Evolutionary conservation across 1,140 invertebrate genomes (phyloP).

Genomic region (Eulimnadia texana): DNA sequence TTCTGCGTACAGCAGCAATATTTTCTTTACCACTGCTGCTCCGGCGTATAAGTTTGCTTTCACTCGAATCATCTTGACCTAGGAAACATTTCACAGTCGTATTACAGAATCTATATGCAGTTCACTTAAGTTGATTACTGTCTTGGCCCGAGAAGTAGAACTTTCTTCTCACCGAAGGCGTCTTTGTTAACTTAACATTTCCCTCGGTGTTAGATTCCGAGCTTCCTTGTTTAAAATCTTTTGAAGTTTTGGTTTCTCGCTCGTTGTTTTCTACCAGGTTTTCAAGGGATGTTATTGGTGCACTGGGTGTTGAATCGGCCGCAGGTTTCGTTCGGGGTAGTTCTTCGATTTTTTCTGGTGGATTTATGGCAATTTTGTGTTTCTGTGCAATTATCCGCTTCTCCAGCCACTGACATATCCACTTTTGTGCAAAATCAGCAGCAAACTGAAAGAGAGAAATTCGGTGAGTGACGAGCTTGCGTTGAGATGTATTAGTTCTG

Average conservation of each 20-base stretch:
- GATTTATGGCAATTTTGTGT: not conserved
- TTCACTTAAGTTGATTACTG: too few species aligned
- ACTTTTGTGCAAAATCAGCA: conserved; percentile 63
- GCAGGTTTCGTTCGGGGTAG: too few species aligned
- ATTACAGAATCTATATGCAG: not conserved
- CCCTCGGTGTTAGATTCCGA: conserved; percentile 29
- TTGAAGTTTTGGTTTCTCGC: not conserved
- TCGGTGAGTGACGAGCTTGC: too few species aligned
- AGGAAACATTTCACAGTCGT: not conserved
- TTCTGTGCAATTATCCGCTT: conserved; percentile 18
- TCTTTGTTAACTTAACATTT: conserved; percentile 23
- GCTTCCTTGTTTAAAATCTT: not conserved
- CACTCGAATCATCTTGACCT: conserved; percentile 1
- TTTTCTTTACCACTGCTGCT: conserved; percentile 1
- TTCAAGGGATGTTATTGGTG: too few species aligned
- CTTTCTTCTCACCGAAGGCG: not conserved
- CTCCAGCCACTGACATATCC: conserved; percentile 1
- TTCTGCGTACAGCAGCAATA: not conserved
- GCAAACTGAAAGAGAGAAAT: conserved; percentile 46
- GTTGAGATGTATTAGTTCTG: not conserved
- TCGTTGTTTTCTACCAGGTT: not conserved
- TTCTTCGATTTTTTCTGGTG: conserved; percentile 42
- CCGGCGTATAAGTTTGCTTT: not conserved
- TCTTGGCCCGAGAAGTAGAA: not conserved
- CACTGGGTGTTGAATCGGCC: too few species aligned